Base-by-base conservation (phyloP, 2,888 invertebrate species). In the Hirtodrosophila histrioides region DNA sequence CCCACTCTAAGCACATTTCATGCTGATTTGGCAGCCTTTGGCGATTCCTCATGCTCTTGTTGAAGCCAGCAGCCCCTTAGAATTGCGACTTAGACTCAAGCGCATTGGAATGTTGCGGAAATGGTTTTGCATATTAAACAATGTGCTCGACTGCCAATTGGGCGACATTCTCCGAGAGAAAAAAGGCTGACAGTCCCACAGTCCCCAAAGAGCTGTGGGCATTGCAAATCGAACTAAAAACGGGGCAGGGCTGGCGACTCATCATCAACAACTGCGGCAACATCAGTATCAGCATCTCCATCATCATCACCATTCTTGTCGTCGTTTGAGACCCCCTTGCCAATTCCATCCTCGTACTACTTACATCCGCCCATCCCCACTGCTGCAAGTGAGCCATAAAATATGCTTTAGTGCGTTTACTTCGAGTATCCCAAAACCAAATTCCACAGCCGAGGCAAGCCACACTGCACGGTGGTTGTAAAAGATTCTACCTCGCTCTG, bases 51-150 rank as follows among this genome's bases (percentile, higher is more conserved):
- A 58, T 51, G 37, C 35, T 44, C 37, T 33, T 27, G 7, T 27
- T 27, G 27, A 3, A 46, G 23, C 39, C 17, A 40, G 24, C 39
- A 31, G 10, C 44, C 17, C 40, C 39, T 12, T 43, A 46, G 72
- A 58, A 54, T 46, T 56, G 39, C 41, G 54, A 41, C 36, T 35
- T 35, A 17, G 35, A 31, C 51, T 36, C 37, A 58, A 69, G 66
- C 78, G 62, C 72, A 75, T 70, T 66, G 81, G 68, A 58, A 75
- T 84, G 77, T 58, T 68, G 73, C 82, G 88, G 86, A 86, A 88
- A 88, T 86, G 88, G 86, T 87, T 86, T 86, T 86, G 86, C 86
- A 86, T 86, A 86, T 87, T 86, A 87, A 86, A 88, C 88, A 88
- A 87, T 85, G 82, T 88, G 82, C 75, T 68, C 48, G 74, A 65